Evolutionary conservation across 2,888 invertebrate species (phyloP).

Genomic region (Chelonus formosanus): DNA sequence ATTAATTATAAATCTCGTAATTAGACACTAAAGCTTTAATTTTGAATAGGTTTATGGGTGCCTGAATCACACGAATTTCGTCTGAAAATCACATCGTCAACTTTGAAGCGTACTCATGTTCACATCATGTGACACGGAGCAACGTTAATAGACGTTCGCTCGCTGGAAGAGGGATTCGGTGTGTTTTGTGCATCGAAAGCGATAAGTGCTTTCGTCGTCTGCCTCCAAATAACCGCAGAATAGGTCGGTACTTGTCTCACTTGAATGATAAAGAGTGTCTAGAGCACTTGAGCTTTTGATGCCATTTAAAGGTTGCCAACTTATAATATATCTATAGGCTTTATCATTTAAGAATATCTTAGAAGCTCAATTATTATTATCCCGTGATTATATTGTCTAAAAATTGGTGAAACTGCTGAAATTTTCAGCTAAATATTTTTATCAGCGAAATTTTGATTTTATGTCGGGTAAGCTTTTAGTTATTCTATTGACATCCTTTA

Average conservation of each 20-base stretch:
- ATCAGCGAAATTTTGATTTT: too few species aligned
- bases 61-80: constrained; percentile 1
- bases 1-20: background rate
- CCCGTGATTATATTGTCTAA: too few species aligned
- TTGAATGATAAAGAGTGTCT: constrained; percentile 21
- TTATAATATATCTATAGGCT: background rate
- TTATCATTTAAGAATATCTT: background rate
- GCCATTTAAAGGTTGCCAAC: constrained; percentile 9
- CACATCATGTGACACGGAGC: constrained; percentile 28
- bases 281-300: background rate
- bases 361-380: background rate
- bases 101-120: constrained; percentile 24
- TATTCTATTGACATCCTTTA: too few species aligned
- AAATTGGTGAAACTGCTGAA: too few species aligned
- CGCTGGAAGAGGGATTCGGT: constrained; percentile 24
- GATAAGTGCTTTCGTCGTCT: constrained; percentile 21
- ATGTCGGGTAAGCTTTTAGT: too few species aligned
- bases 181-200: constrained; percentile 30
- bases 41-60: background rate
- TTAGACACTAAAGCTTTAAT: background rate
- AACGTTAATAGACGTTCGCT: constrained; percentile 30
- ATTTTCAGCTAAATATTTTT: too few species aligned
- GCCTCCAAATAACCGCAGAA: constrained; percentile 19
- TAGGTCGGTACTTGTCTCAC: constrained; percentile 15
- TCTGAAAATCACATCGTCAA: background rate